Conservation (phyloP, 1,140 invertebrate genomes). For the Drosophila takahashii region DNA sequence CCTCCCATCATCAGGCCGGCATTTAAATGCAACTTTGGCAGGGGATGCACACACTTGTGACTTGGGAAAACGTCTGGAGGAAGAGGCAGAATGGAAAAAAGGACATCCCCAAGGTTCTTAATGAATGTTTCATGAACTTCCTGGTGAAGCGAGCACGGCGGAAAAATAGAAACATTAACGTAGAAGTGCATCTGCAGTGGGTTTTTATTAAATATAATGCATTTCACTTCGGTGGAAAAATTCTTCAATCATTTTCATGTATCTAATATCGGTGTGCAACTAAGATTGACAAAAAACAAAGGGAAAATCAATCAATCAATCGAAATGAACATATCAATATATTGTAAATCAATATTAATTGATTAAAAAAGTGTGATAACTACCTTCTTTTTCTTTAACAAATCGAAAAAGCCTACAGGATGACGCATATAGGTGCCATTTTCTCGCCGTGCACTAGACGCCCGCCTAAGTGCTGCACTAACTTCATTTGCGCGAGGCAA, state of each 20-base stretch:
- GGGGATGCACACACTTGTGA: not conserved
- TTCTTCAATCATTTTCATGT: not conserved
- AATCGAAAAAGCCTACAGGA: too few relatives aligned
- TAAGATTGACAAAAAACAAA: too few relatives aligned
- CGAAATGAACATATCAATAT: too few relatives aligned
- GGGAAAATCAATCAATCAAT: too few relatives aligned
- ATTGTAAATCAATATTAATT: too few relatives aligned
- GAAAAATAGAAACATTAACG: not conserved
- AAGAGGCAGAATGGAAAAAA: constrained; percentile 15
- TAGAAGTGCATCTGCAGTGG: not conserved
- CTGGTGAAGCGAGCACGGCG: constrained; percentile 6
- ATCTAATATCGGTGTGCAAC: not conserved
- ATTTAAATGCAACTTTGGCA: constrained; percentile 41
- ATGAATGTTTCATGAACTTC: constrained; percentile 79
- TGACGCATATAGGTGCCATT: not conserved
- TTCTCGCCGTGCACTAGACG: constrained; percentile 2
- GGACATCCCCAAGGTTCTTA: constrained; percentile 55
- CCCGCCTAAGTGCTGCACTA: constrained; percentile 62
- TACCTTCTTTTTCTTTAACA: too few relatives aligned
- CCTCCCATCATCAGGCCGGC: constrained; percentile 15
- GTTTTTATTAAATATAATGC: not conserved
- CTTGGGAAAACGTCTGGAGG: constrained; percentile 14
- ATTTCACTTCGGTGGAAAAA: not conserved
- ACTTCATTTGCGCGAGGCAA: constrained; percentile 67
- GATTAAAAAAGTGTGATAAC: too few relatives aligned